Conservation (phyloP, 1,140 invertebrate species). For the Archivesica marissinica region DNA sequence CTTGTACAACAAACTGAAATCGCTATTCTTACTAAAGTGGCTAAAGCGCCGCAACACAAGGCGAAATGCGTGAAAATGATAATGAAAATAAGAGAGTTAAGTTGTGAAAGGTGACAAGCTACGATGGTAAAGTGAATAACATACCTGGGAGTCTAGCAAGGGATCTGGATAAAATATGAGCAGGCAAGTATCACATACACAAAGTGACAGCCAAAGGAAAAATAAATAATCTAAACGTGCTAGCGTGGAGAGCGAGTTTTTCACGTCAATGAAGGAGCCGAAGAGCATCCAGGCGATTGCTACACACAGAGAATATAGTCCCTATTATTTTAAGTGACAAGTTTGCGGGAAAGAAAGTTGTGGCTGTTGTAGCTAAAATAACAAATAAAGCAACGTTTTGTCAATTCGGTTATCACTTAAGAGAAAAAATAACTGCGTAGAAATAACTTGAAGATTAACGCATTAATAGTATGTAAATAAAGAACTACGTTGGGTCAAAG, state of each 20-base stretch:
- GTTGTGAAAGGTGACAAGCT: slow-evolving; percentile 61
- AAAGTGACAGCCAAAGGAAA: slow-evolving; percentile 65
- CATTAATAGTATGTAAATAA: slow-evolving; percentile 61
- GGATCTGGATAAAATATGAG: slow-evolving; percentile 64
- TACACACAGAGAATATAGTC: slow-evolving; percentile 20
- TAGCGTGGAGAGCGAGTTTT: slow-evolving; percentile 60
- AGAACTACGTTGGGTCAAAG: slow-evolving; percentile 47
- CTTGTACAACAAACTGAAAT: slow-evolving; percentile 24
- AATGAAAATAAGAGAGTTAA: slow-evolving; percentile 59
- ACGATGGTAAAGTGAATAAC: slow-evolving; percentile 62
- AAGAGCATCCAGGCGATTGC: slow-evolving; percentile 9
- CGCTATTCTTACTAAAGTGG: slow-evolving; percentile 33
- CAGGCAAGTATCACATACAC: slow-evolving; percentile 64
- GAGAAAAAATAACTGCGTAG: too few species aligned
- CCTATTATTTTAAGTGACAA: too few species aligned
- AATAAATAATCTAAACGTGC: slow-evolving; percentile 64
- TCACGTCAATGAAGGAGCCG: slow-evolving; percentile 60
- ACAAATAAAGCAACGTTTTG: too few species aligned
- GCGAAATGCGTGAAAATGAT: slow-evolving; percentile 47
- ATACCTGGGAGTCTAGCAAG: slow-evolving; percentile 66
- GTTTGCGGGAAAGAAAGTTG: too few species aligned
- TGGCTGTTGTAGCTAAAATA: too few species aligned
- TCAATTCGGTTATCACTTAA: too few species aligned
- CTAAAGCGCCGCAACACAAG: slow-evolving; percentile 41
- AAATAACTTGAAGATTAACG: background rate